Conservation (phyloP, 2,113 vertebrate species). For the Cavia aperea region DNA sequence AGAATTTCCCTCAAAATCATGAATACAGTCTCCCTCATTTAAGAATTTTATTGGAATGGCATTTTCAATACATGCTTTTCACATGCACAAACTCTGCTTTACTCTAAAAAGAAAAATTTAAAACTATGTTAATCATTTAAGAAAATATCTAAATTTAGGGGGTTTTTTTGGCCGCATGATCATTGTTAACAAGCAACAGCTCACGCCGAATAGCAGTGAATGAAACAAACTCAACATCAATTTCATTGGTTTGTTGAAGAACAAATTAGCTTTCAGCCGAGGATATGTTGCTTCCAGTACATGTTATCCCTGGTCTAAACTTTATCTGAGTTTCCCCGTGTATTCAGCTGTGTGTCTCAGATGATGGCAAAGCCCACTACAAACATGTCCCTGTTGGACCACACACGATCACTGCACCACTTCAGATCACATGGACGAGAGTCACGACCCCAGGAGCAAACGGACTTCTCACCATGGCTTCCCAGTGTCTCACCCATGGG, state of each 20-base stretch:
- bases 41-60: background rate
- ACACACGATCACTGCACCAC: background rate
- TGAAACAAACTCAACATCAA: background rate
- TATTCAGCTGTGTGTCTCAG: background rate
- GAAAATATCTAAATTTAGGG: background rate
- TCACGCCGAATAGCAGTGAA: background rate
- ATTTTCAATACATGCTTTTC: background rate
- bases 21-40: background rate
- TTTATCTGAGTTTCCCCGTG: background rate
- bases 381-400: background rate
- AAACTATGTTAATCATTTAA: background rate
- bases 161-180: background rate
- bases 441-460: background rate
- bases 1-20: background rate
- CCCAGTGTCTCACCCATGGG: background rate
- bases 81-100: background rate
- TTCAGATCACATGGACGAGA: background rate
- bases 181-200: background rate
- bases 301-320: background rate
- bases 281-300: background rate
- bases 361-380: background rate
- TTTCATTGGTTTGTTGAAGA: background rate
- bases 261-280: background rate
- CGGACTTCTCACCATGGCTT: background rate
- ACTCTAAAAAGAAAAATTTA: background rate